Percentiles rank a stretch among this genome's conserved stretches.
Conservation (phyloP, 1,140 invertebrate genomes). For the Apis florea region DNA sequence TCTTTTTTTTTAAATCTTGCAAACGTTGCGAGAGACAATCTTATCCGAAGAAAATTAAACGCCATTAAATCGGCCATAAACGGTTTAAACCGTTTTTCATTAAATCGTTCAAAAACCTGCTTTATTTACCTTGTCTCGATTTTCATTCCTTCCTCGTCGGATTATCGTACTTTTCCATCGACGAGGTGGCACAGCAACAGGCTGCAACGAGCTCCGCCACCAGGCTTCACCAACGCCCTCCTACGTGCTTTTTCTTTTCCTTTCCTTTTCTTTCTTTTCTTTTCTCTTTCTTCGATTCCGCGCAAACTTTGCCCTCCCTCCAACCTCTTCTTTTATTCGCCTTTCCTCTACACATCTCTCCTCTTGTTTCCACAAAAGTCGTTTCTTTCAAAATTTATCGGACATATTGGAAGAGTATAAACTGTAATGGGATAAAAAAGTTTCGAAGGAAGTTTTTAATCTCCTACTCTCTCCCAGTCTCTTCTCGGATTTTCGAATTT, state of each 20-base stretch:
- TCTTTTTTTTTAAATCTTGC: too few relatives aligned
- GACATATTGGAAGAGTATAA: background rate
- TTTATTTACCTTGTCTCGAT: background rate
- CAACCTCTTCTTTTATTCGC: background rate
- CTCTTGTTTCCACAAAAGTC: background rate
- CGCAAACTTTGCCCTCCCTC: background rate
- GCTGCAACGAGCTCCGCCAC: slow-evolving; percentile 16
- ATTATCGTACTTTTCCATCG: slow-evolving; percentile 17
- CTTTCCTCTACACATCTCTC: too few relatives aligned
- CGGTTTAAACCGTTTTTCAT: too few relatives aligned
- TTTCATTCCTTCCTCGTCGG: background rate
- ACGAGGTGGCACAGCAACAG: slow-evolving; percentile 26
- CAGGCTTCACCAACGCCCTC: background rate
- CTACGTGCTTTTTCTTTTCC: background rate
- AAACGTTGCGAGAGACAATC: too few relatives aligned
- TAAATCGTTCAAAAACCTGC: background rate
- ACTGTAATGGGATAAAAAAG: background rate
- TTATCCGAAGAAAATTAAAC: too few relatives aligned
- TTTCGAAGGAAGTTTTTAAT: background rate
- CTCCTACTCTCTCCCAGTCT: too few relatives aligned
- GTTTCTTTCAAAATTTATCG: background rate
- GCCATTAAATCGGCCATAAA: too few relatives aligned
- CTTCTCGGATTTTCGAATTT: background rate
- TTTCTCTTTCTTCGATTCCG: background rate
- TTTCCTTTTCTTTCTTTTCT: background rate